Evolutionary conservation across 1,140 invertebrate genomes (phyloP), one percentile per base, ranked within the genome.

Genomic region (Gryon sp.): DNA sequence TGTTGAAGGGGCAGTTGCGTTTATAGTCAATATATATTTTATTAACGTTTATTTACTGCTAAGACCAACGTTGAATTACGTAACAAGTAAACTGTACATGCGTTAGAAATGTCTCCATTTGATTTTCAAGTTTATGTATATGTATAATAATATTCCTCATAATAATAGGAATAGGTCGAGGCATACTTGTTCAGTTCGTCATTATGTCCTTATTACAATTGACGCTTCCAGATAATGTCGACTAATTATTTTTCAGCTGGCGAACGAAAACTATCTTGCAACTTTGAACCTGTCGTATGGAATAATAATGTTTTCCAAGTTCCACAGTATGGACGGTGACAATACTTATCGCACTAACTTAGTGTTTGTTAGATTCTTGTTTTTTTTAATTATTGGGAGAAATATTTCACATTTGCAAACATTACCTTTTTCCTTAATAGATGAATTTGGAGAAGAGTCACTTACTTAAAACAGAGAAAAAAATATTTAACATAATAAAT

Each of bases 31-130:
- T 34, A 73, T 83, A 82, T 80, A 82, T 84, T 84, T 85, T 84
- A 83, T 84, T 84, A 83, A 83, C 70, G 73, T 83, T 80, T 84
- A 84, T 83, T 83, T 84, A 81, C 78, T 34, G 30, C 55, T 43
- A 63, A 52, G 72, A n/a, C n/a, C 79, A 73, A 65, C 63, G 74
- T 48, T 52, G 73, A 75, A 75, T 73, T 78, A 79, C 82, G 83
- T 78, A 63, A 74, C 76, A 6, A 12, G 20, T 46, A 45, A 43
- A 20, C 41, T 57, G 32, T 4, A 24, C 53, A 69, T 12, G 11
- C 2, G 32, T 34, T 11, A 1, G n/a, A 34, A 34, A 1, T 34
- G 7, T 12, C 11, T 34, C n/a, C 6, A 34, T n/a, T n/a, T n/a
- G n/a, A n/a, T n/a, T n/a, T n/a, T n/a, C n/a, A n/a, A n/a, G n/a